Percentiles rank a stretch among this genome's conserved stretches.
phyloP scores from a whole-genome alignment of 2,797 vertebrate genomes.

The Cossypha heuglini region DNA sequence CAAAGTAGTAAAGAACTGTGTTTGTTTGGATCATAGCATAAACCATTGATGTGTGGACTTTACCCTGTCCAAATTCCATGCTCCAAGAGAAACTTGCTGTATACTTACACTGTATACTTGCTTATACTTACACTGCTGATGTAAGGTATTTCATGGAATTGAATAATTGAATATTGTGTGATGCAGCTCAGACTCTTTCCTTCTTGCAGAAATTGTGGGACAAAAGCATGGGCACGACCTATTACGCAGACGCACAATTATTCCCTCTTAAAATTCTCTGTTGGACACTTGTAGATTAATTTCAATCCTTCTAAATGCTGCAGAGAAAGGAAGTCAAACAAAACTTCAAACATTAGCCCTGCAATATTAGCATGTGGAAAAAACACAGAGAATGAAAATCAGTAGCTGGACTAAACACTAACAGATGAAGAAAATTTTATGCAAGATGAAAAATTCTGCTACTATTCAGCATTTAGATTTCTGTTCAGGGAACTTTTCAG shows the following conservation, averaged over 20 bases:
- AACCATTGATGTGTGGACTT: background rate
- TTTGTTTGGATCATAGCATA: background rate
- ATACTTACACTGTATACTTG: too few relatives aligned
- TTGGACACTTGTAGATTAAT: background rate
- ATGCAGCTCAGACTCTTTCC: background rate
- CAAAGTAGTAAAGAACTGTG: fast-evolving
- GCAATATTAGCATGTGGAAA: background rate
- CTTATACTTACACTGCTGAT: background rate
- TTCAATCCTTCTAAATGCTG: background rate
- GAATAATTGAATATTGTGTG: background rate
- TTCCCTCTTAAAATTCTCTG: background rate
- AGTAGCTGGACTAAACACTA: background rate
- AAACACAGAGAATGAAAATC: background rate
- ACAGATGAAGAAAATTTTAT: background rate
- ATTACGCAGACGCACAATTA: background rate
- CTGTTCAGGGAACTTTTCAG: background rate
- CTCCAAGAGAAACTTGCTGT: background rate
- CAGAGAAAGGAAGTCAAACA: background rate
- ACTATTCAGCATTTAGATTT: background rate
- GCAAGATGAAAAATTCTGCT: background rate
- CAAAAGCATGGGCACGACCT: fast-evolving
- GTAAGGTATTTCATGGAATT: fast-evolving
- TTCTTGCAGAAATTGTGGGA: background rate
- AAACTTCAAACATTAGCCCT: background rate
- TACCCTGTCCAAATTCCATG: background rate